Percentiles rank a stretch among this genome's conserved stretches.
phyloP scores from a whole-genome alignment of 2,888 invertebrate genomes.

The Cerastis rubricosa region DNA sequence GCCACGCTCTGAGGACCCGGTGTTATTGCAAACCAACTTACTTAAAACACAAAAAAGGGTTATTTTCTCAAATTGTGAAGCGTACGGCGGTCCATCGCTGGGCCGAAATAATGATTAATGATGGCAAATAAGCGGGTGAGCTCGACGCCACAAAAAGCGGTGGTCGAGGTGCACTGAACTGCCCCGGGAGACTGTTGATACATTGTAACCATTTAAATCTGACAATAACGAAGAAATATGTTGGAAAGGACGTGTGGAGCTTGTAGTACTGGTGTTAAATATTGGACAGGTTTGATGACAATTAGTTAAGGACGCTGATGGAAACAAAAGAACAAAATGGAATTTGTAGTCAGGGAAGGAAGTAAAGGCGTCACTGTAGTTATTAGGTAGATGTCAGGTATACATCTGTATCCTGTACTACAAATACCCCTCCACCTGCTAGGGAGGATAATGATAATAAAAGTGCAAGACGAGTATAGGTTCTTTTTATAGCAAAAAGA shows the following conservation, averaged over 20 bases:
- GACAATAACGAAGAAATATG: conserved; percentile 63
- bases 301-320: conserved; percentile 1
- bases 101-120: conserved; percentile 91
- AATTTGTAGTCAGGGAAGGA: neutral
- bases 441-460: conserved; percentile 11
- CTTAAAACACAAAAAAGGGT: conserved; percentile 87
- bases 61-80: conserved; percentile 89
- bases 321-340: neutral
- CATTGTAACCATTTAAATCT: conserved; percentile 62
- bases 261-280: conserved; percentile 45
- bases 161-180: conserved; percentile 84
- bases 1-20: conserved; percentile 74
- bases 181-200: conserved; percentile 67
- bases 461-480: neutral
- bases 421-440: conserved; percentile 41
- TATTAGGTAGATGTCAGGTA: conserved; percentile 27
- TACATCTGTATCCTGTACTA: conserved; percentile 46
- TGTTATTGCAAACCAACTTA: conserved; percentile 76
- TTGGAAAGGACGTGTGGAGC: conserved; percentile 38
- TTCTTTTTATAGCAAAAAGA: neutral
- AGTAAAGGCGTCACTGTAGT: neutral
- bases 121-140: conserved; percentile 90
- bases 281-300: conserved; percentile 32
- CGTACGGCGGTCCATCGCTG: conserved; percentile 81
- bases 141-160: conserved; percentile 82